Evolutionary conservation across 2,113 vertebrate species (phyloP).

Genomic region (Heterochromis multidens): DNA sequence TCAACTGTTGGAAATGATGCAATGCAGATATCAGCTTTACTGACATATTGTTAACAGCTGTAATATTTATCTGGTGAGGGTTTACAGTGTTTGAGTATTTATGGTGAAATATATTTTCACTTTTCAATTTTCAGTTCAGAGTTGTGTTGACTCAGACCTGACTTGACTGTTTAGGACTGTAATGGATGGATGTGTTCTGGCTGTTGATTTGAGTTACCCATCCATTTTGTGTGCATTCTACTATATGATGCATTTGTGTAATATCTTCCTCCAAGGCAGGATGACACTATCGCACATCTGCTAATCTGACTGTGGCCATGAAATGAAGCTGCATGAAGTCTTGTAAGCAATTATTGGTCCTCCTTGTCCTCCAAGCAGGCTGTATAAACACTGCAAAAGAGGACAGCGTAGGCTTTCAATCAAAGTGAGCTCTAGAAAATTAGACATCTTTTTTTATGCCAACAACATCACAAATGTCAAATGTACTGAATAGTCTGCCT

Average conservation of each 20-base stretch:
- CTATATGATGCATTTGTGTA: conserved; percentile 41
- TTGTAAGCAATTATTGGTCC: conserved; percentile 37
- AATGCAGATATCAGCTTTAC: not conserved
- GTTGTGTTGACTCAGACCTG: conserved; percentile 8
- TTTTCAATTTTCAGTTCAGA: not conserved
- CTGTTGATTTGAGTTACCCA: conserved; percentile 13
- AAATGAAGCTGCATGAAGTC: conserved; percentile 42
- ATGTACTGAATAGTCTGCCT: not conserved
- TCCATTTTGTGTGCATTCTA: conserved; percentile 34
- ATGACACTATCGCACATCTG: conserved; percentile 56
- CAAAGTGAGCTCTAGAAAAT: conserved; percentile 24
- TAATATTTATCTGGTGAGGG: not conserved
- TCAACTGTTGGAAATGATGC: not conserved
- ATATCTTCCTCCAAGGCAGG: conserved; percentile 36
- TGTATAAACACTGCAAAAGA: conserved; percentile 1
- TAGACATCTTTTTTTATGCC: not conserved
- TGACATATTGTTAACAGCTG: conserved; percentile 19
- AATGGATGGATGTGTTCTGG: conserved; percentile 20
- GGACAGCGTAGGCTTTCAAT: conserved; percentile 20
- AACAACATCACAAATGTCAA: conserved; percentile 25
- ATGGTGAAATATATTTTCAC: conserved; percentile 1
- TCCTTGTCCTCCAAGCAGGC: conserved; percentile 12
- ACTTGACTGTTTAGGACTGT: conserved; percentile 9
- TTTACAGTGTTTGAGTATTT: not conserved
- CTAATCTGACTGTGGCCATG: conserved; percentile 50